Percentiles rank a stretch among this genome's conserved stretches.
Conservation (phyloP, 2,113 vertebrate species). For the Vicugna pacos region DNA sequence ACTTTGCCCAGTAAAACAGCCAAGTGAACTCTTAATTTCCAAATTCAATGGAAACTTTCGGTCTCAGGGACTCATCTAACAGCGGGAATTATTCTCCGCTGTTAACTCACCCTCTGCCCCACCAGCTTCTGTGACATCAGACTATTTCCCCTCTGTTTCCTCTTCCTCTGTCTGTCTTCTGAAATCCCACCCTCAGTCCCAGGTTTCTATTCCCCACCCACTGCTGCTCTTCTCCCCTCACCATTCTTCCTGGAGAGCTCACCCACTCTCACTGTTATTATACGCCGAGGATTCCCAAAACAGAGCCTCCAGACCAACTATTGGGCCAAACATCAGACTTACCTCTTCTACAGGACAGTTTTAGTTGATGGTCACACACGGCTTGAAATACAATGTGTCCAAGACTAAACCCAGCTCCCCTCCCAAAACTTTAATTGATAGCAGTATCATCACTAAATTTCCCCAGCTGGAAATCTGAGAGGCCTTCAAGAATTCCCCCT, state of each 20-base stretch:
- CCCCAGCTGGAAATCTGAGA: neutral
- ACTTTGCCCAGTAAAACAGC: neutral
- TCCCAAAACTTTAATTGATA: neutral
- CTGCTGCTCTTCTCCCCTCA: neutral
- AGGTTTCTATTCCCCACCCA: neutral
- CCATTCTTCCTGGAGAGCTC: neutral
- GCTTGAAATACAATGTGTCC: neutral
- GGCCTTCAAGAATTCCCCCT: neutral
- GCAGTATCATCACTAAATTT: neutral
- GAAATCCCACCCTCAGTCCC: neutral
- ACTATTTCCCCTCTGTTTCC: neutral
- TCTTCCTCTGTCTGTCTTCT: neutral
- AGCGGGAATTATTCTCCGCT: neutral
- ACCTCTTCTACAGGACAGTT: neutral
- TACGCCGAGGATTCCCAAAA: neutral
- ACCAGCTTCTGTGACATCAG: neutral
- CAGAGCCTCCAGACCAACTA: neutral
- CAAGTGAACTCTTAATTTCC: neutral
- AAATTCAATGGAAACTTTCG: neutral
- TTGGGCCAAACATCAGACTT: neutral
- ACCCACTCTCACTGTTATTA: neutral
- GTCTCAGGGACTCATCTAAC: neutral
- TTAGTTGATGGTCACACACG: neutral
- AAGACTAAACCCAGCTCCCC: neutral
- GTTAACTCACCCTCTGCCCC: neutral